phyloP scores from a whole-genome alignment of 2,888 invertebrate species.

The Koerneria pararmatus region DNA sequence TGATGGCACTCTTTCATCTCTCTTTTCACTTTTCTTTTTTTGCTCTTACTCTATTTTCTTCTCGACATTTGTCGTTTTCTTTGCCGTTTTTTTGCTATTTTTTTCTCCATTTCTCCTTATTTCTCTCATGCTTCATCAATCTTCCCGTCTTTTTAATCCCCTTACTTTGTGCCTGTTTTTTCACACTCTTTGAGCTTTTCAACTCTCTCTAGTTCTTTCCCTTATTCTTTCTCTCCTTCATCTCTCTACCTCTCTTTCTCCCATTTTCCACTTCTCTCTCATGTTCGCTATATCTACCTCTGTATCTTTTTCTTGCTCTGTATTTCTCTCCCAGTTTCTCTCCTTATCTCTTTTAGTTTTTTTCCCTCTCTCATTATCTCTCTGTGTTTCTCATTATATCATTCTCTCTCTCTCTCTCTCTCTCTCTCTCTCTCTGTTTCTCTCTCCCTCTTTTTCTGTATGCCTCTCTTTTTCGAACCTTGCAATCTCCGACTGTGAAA shows the following conservation, averaged over 20 bases:
- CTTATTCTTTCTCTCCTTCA: too few relatives aligned
- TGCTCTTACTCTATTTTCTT: background rate
- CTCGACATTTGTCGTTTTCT: background rate
- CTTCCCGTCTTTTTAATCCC: too few relatives aligned
- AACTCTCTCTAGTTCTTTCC: too few relatives aligned
- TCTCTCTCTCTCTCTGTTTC: slow-evolving; percentile 10
- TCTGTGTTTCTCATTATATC: background rate
- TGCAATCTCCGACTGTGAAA: background rate
- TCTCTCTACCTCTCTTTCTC: too few relatives aligned
- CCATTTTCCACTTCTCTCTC: too few relatives aligned
- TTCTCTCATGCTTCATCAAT: too few relatives aligned
- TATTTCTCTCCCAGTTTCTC: background rate
- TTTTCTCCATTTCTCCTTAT: too few relatives aligned
- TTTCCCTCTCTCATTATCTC: background rate
- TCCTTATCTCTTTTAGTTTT: too few relatives aligned
- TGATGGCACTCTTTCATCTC: too few relatives aligned
- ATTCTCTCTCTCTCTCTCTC: slow-evolving; percentile 5
- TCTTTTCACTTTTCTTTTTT: background rate
- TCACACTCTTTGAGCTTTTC: too few relatives aligned
- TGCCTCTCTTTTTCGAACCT: background rate
- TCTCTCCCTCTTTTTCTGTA: slow-evolving; percentile 18
- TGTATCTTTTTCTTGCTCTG: background rate
- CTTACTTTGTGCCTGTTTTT: too few relatives aligned
- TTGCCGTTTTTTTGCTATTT: too few relatives aligned
- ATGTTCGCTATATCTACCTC: background rate